Evolutionary conservation across 2,888 invertebrate species (phyloP).

Genomic region (Drosophila neotestacea): DNA sequence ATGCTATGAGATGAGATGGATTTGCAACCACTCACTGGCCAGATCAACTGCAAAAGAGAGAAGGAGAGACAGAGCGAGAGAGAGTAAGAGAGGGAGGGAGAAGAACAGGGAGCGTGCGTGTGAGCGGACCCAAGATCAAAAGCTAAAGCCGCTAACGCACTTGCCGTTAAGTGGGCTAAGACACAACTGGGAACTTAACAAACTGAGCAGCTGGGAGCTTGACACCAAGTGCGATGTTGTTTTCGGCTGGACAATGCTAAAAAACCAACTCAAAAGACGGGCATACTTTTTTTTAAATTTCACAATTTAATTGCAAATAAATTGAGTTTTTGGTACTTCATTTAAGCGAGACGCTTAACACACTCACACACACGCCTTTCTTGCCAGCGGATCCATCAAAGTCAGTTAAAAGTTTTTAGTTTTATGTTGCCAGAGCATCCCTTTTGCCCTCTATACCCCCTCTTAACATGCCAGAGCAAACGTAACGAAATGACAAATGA

Average conservation of each 20-base stretch:
- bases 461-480: slow-evolving; percentile 46
- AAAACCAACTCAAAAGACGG: slow-evolving; percentile 35
- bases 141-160: slow-evolving; percentile 69
- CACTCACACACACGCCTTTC: slow-evolving; percentile 33
- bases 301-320: slow-evolving; percentile 85
- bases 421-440: slow-evolving; percentile 35
- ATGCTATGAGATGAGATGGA: slow-evolving; percentile 44
- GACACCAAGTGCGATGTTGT: slow-evolving; percentile 24
- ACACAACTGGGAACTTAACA: slow-evolving; percentile 30
- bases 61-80: background rate
- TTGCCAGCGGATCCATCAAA: slow-evolving; percentile 74
- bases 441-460: background rate
- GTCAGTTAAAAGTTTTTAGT: slow-evolving; percentile 53
- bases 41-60: background rate
- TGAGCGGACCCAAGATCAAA: slow-evolving; percentile 66
- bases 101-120: slow-evolving; percentile 36
- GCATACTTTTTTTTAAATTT: slow-evolving; percentile 48
- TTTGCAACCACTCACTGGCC: slow-evolving; percentile 7
- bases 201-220: slow-evolving; percentile 26
- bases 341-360: slow-evolving; percentile 82
- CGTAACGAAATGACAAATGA: slow-evolving; percentile 81
- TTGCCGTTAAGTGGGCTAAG: slow-evolving; percentile 56
- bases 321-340: slow-evolving; percentile 84
- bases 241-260: slow-evolving; percentile 43
- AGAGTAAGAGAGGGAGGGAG: background rate